These are phyloP conservation scores for Chionis minor DNA, from an alignment of 2,113 vertebrate genomes.

Conservation along the genomic window DNA sequence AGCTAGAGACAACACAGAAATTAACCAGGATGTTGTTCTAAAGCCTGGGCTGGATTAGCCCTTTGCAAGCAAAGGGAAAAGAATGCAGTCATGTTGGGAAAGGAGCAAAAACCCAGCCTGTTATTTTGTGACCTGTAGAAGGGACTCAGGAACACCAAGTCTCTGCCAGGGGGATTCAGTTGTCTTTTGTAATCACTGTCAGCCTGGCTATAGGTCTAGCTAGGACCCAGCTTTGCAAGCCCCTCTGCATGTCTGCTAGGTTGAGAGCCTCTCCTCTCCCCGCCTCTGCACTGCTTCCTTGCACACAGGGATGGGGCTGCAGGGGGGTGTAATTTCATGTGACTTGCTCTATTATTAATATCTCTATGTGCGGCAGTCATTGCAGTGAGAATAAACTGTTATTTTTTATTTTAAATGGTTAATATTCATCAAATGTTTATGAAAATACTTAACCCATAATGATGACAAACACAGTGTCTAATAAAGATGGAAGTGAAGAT, in stretches of 20 bases:
- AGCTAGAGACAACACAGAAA: background rate
- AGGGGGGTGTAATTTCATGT: background rate
- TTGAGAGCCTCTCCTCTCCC: background rate
- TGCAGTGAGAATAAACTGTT: constrained; percentile 55
- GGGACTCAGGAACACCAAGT: background rate
- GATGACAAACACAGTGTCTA: constrained; percentile 48
- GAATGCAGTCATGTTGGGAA: background rate
- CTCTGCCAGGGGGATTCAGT: background rate
- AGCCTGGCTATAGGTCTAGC: background rate
- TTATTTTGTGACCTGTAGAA: background rate
- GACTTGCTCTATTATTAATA: constrained; percentile 43
- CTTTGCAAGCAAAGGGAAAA: background rate
- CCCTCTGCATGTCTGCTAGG: rapidly evolving
- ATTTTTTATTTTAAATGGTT: constrained; percentile 72
- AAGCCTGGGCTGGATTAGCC: background rate
- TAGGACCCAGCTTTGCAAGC: background rate
- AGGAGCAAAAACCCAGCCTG: background rate
- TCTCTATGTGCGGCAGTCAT: constrained; percentile 37
- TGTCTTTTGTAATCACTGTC: background rate
- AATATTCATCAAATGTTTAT: constrained; percentile 71
- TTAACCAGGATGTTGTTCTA: background rate
- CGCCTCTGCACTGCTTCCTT: background rate
- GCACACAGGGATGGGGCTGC: background rate
- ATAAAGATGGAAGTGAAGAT: constrained; percentile 69
- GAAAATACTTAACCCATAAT: constrained; percentile 61